Base-by-base conservation (phyloP, 2,888 invertebrate genomes). In the Stenurella melanura region DNA sequence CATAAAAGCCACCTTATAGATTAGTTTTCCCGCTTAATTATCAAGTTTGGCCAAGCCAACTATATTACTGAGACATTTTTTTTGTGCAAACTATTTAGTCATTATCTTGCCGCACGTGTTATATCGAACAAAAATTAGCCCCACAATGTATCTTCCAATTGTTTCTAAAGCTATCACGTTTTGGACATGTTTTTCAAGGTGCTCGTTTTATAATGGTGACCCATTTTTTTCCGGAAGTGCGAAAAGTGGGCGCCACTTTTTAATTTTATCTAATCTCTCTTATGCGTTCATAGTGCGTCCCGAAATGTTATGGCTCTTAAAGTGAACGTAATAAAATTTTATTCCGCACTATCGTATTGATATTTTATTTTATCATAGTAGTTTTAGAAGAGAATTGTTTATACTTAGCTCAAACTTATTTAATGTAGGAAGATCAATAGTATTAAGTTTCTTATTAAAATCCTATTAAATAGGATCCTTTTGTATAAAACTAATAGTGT, bases 401-500 rank as follows among this genome's bases (percentile, higher is more conserved):
- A 69, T 58, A 69, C 38, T 56, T 70, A 70, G 70, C 70, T 70
- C 70, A 70, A 30, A 60, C 38, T 70, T 60, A 70, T 70, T 70
- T 70, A 57, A 60, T 42, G 10, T 60, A 70, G 60, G 38, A n/a
- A 21, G 38, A n/a, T 70, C 38, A 15, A 60, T 67, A 67, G 67
- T 54, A 67, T 67, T 67, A 54, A 54, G 50, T 67, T 67, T 64
- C 73, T 72, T 58, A 57, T 57, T 19, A 19, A 30, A 67, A 67
- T 50, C 71, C 38, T 57, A 63, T 78, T 68, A 60, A 58, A 72
- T 74, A 38, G 73, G 73, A 67, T 72, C 73, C 69, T 68, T 74
- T 72, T 50, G 67, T 74, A 61, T 72, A 74, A 76, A 64, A 74
- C 61, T 73, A 78, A 76, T 72, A 70, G 78, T 70, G 78, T 80